phyloP scores from a whole-genome alignment of 1,140 invertebrate genomes.

The Fopius arisanus region DNA sequence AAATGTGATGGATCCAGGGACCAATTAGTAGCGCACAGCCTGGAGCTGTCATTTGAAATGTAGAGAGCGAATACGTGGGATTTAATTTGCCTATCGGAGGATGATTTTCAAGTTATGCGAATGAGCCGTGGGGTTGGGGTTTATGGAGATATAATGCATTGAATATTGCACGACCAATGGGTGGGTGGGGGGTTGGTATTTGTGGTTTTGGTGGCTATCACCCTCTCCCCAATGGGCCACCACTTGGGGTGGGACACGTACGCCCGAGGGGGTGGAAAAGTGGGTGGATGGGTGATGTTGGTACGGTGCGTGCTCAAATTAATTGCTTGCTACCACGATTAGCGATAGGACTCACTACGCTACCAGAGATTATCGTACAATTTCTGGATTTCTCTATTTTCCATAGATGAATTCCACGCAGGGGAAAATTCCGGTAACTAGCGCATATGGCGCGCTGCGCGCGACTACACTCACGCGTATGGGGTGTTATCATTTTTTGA shows the following conservation, averaged over 20 bases:
- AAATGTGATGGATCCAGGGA: neutral
- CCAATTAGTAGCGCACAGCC: neutral
- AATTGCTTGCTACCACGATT: conserved; percentile 5
- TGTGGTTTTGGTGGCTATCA: neutral
- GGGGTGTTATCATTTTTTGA: no score
- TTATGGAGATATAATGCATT: conserved; percentile 4
- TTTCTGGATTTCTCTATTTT: conserved; percentile 3
- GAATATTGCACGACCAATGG: neutral
- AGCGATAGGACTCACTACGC: neutral
- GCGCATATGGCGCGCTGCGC: no score
- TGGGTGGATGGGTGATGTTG: neutral
- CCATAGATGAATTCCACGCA: neutral
- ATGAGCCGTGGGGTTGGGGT: neutral
- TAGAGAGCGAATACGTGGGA: neutral
- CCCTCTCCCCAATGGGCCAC: neutral
- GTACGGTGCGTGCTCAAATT: conserved; percentile 10
- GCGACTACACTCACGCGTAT: no score
- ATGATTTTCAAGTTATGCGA: conserved; percentile 11
- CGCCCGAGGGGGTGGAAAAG: neutral
- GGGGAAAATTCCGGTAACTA: neutral
- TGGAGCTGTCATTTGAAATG: neutral
- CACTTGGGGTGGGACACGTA: neutral
- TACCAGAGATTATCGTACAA: neutral
- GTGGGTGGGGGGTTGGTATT: neutral
- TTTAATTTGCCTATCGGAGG: neutral